These are phyloP conservation scores for Quadriops clusia DNA, from an alignment of 2,888 invertebrate genomes.

Conservation along the genomic window DNA sequence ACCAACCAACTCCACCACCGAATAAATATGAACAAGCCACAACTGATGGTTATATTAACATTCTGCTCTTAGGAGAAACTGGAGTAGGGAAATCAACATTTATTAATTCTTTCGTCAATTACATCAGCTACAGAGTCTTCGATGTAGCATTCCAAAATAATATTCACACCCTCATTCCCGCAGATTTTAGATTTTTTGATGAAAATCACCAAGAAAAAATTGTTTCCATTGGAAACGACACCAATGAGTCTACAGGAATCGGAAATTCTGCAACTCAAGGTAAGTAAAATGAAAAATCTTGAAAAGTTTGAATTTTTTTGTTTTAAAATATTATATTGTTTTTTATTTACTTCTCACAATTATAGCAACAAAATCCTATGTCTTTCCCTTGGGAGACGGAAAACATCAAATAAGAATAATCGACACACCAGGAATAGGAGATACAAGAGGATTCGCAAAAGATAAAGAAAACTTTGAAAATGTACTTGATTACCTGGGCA, in stretches of 20 bases:
- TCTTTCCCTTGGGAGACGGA: conserved; percentile 5
- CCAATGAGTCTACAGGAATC: conserved; percentile 12
- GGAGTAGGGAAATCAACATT: conserved; percentile 18
- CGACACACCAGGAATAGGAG: conserved; percentile 18
- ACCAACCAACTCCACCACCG: too few relatives aligned
- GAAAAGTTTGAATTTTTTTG: too few relatives aligned
- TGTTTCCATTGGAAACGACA: conserved; percentile 12
- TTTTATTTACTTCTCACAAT: not conserved
- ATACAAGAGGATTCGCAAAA: conserved; percentile 21
- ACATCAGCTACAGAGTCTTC: conserved; percentile 12
- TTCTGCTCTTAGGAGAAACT: conserved; percentile 16
- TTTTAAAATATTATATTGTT: not conserved
- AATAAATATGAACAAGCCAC: too few relatives aligned
- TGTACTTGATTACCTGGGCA: conserved; percentile 15
- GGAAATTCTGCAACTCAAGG: conserved; percentile 16
- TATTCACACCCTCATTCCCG: conserved; percentile 14
- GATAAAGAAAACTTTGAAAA: conserved; percentile 26
- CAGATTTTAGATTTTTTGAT: conserved; percentile 13
- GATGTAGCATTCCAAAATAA: conserved; percentile 11
- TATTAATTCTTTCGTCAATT: conserved; percentile 16
- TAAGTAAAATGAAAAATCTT: too few relatives aligned
- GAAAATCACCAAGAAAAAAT: conserved; percentile 12
- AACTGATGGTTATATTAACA: too few relatives aligned
- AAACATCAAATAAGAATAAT: conserved; percentile 10
- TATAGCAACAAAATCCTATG: not conserved